Evolutionary conservation across 2,113 vertebrate species (phyloP).

Genomic region (Theristicus caerulescens): DNA sequence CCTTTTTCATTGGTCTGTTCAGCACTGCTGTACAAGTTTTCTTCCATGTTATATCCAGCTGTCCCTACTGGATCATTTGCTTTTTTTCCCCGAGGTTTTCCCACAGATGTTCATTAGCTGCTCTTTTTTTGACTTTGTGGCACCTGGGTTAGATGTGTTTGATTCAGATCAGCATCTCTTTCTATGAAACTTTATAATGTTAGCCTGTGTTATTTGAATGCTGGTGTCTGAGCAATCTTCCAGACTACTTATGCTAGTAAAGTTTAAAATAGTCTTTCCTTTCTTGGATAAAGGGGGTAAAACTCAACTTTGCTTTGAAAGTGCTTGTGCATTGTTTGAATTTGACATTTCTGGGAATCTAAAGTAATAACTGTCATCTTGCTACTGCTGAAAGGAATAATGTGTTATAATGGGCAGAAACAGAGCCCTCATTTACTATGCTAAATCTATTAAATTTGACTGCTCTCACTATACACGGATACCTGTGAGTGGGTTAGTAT

Average conservation of each 20-base stretch:
- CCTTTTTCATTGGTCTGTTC: neutral
- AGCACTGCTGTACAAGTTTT: neutral
- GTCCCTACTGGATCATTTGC: neutral
- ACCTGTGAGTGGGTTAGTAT: neutral
- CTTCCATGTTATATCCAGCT: neutral
- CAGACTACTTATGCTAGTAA: neutral
- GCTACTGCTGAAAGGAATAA: neutral
- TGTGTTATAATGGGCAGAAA: neutral
- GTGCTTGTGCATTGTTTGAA: neutral
- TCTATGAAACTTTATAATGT: neutral
- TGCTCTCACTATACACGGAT: neutral
- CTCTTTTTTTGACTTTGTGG: neutral
- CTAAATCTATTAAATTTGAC: neutral
- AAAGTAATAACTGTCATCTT: neutral
- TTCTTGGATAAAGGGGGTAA: neutral
- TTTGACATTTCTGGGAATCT: neutral
- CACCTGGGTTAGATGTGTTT: neutral
- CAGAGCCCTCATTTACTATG: neutral
- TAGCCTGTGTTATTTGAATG: neutral
- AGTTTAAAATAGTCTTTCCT: neutral
- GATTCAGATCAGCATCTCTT: neutral
- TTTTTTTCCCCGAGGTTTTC: neutral
- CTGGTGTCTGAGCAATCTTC: neutral
- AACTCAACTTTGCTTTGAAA: neutral
- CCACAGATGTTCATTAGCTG: neutral